A percentile compares a stretch with the other conserved stretches of the same genome.
These are phyloP conservation scores for Lasioglossum oenotherae DNA, from an alignment of 2,888 invertebrate species.

Conservation along the genomic window DNA sequence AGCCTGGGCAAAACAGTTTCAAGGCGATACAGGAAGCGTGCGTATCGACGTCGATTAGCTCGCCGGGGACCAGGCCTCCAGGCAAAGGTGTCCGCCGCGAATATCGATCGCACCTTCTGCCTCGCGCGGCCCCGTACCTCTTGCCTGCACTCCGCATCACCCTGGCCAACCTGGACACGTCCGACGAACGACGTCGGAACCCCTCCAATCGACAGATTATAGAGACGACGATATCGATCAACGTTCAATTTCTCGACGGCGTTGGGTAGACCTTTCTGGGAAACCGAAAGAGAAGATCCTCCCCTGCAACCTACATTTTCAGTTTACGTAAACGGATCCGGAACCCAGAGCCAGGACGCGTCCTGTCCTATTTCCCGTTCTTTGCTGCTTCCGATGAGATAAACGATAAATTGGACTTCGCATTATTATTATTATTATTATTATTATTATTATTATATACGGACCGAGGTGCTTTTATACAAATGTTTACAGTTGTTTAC, in stretches of 20 bases:
- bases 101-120: not conserved
- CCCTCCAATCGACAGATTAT: not conserved
- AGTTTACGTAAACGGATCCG: not conserved
- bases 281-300: not conserved
- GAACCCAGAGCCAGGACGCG: not conserved
- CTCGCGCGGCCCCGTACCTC: not conserved
- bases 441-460: too few species aligned
- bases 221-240: not conserved
- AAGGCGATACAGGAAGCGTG: conserved; percentile 12
- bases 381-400: not conserved
- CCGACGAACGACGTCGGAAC: not conserved
- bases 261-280: not conserved
- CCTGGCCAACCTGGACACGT: not conserved
- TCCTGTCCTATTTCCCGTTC: not conserved
- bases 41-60: conserved; percentile 22
- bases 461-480: too few species aligned
- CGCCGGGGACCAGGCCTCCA: conserved; percentile 18
- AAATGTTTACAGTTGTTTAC: too few species aligned
- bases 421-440: too few species aligned
- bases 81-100: conserved; percentile 6
- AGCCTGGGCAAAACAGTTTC: conserved; percentile 6
- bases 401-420: not conserved
- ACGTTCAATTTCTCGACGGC: not conserved
- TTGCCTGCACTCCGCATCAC: not conserved
- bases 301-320: not conserved